Conservation (phyloP, 2,888 invertebrate genomes). For the Panopea generosa region DNA sequence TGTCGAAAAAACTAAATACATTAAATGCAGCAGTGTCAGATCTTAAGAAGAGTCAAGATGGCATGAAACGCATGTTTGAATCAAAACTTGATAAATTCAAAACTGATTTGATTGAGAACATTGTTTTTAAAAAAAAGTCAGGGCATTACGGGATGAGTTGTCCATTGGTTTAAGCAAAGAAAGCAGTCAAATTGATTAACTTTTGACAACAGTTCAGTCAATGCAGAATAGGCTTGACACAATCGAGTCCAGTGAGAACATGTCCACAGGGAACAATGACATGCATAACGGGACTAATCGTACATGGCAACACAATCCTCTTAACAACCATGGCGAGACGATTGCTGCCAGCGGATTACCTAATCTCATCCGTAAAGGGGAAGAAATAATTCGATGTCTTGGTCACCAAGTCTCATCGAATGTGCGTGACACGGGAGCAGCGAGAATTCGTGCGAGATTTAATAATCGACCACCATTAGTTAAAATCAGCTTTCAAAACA, state of each 20-base stretch:
- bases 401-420: constrained; percentile 11
- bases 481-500: constrained; percentile 33
- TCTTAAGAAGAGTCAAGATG: constrained; percentile 14
- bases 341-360: constrained; percentile 4
- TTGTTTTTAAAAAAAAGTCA: constrained; percentile 11
- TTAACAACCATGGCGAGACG: background rate
- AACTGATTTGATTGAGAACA: constrained; percentile 9
- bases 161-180: constrained; percentile 14
- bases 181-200: constrained; percentile 5
- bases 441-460: constrained; percentile 1
- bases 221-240: constrained; percentile 7
- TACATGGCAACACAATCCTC: background rate
- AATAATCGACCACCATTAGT: constrained; percentile 6
- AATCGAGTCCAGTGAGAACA: background rate
- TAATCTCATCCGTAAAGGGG: constrained; percentile 9
- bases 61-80: constrained; percentile 17
- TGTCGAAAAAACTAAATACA: constrained; percentile 16
- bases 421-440: constrained; percentile 1
- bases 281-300: no score
- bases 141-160: constrained; percentile 15
- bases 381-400: constrained; percentile 9
- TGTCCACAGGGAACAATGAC: background rate
- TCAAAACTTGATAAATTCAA: constrained; percentile 19
- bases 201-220: constrained; percentile 28
- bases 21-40: background rate